Evolutionary conservation across 2,888 invertebrate genomes (phyloP), one percentile per base, ranked within the genome.

Genomic region (Ecliptopera silaceata): DNA sequence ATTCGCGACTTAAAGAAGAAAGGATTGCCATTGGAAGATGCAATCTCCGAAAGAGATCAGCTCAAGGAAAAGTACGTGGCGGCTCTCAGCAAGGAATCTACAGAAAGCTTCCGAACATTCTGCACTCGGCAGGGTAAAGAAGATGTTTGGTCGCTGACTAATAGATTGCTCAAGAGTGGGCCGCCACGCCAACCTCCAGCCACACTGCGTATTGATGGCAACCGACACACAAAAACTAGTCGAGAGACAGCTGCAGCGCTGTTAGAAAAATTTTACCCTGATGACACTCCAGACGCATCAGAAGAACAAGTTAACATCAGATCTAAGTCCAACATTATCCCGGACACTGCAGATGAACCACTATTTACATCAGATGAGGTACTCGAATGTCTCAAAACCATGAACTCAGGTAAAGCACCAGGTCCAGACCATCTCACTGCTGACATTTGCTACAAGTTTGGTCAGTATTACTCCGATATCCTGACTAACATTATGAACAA

Each of bases 121-220:
- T 45, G 45, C 6, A 12, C 13, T 5, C 17, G 8, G 1, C 45
- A 45, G 10, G 12, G 6, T 1, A 45, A 32, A n/a, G 45, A 45
- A 32, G 32, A 45, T 18, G 45, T 45, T 1, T 45, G 45, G 45
- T 45, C 45, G 1, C n/a, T 45, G 4, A 45, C 45, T 0, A 46
- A 46, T n/a, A 18, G 34, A 18, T n/a, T 46, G n/a, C 18, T 46
- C 0, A 18, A 46, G 12, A 34, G 15, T 20, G 6, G 13, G n/a
- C 26, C 43, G 20, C 26, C 26, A 11, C 13, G 11, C 32, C 18
- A 17, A 12, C 52, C 48, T 2, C 36, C 36, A 6, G 4, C 15
- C 1, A 49, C 49, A 6, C 46, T 46, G 2, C 17, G 17, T 32
- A 4, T 15, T 8, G 8, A 5, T 6, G 36, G 8, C 5, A 15